Evolutionary conservation across 2,888 invertebrate species (phyloP), one percentile per base, ranked within the genome.

Genomic region (Busseola fusca): DNA sequence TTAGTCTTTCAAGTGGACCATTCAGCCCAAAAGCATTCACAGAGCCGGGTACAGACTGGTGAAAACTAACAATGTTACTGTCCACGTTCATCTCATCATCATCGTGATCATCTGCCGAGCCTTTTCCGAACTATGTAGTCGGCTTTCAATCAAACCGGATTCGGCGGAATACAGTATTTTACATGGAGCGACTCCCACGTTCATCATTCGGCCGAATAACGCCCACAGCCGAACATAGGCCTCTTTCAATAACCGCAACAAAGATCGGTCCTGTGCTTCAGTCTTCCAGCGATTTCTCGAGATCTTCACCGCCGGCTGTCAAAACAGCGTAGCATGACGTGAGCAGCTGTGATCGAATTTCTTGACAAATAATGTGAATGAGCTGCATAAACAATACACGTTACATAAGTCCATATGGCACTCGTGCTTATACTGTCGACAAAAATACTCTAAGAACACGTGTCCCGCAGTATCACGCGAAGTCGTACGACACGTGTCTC

Each of bases 331-430:
- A 16, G 21, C 10, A 7, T 42, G 10, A 34, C 25, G 7, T 42
- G 6, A n/a, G 0, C 54, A 1, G 5, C 16, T 45, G 10, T 16
- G 52, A 48, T 75, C 12, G 7, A 1, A 10, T 30, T 50, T 27
- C 58, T 45, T 77, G 50, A 52, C 34, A 77, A 77, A 70, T 42
- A 77, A 70, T 42, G 16, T 70, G 71, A 71, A 77, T 52, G 52
- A 27, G 18, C 45, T 30, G 30, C 56, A 48, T 40, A 68, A 76
- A 72, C 56, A 54, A 18, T 5, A 65, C 37, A 37, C 67, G 48
- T 16, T 68, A 57, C 72, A 58, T 76, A 58, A 52, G 30, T 48
- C 25, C 34, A 58, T 37, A 58, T n/a, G 21, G 42, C 27, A 18
- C 48, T 48, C 71, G n/a, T 25, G 50, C 37, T 58, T 21, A 45